phyloP scores from a whole-genome alignment of 1,140 invertebrate species.

The Drosophila athabasca region DNA sequence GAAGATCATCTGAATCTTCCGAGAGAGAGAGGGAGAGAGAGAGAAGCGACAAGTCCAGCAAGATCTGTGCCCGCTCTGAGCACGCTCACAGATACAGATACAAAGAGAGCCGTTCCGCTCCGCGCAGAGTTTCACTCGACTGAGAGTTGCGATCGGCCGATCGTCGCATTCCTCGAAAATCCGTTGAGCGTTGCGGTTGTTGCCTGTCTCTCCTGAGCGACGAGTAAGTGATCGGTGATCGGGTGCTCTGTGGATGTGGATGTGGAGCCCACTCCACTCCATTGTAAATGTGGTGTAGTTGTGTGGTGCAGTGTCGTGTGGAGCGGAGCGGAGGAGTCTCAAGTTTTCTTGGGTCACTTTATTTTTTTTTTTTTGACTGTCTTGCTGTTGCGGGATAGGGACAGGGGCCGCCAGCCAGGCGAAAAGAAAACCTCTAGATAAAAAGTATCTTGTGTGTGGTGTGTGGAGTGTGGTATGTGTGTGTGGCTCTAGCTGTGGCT shows the following conservation, averaged over 20 bases:
- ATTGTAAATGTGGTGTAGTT: neutral
- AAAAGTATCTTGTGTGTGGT: slow-evolving; percentile 56
- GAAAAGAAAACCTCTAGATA: slow-evolving; percentile 65
- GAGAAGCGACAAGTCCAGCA: no score
- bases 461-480: neutral
- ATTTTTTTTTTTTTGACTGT: slow-evolving; percentile 14
- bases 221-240: slow-evolving; percentile 57
- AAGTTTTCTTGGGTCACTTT: slow-evolving; percentile 67
- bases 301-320: slow-evolving; percentile 10
- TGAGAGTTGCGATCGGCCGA: slow-evolving; percentile 20
- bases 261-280: neutral
- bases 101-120: no score
- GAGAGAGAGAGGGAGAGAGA: no score
- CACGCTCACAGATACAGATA: no score
- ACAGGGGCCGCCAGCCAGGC: slow-evolving; percentile 10
- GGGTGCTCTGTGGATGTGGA: slow-evolving; percentile 11
- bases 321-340: slow-evolving; percentile 57
- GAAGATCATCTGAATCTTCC: no score
- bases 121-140: no score
- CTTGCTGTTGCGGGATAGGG: no score
- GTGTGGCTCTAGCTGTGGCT: neutral
- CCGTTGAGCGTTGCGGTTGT: slow-evolving; percentile 82
- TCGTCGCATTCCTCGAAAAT: slow-evolving; percentile 59
- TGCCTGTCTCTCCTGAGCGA: slow-evolving; percentile 71
- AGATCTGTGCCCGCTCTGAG: no score